phyloP scores from a whole-genome alignment of 2,797 vertebrate genomes.

The Clarias pachynema region DNA sequence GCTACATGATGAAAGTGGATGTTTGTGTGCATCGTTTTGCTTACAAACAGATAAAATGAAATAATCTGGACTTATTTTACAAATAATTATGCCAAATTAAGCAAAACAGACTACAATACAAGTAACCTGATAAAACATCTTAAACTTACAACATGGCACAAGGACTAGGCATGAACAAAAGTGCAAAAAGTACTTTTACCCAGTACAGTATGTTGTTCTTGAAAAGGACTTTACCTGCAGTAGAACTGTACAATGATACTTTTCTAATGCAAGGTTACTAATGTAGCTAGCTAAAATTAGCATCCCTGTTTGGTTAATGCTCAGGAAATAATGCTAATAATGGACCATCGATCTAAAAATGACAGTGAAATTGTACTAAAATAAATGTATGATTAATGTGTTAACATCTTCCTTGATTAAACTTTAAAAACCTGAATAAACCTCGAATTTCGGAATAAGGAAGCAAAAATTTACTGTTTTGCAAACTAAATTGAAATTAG shows the following conservation, averaged over 20 bases:
- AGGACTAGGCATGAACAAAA: neutral
- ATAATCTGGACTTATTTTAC: too few species aligned
- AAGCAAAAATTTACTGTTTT: neutral
- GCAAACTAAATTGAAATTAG: too few species aligned
- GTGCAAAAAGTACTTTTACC: neutral
- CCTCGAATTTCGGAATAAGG: neutral
- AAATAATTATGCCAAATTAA: neutral
- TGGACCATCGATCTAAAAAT: neutral
- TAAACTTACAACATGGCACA: neutral
- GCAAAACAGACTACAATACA: neutral
- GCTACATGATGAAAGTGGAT: neutral
- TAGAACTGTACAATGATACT: neutral
- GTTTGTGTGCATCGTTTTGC: neutral
- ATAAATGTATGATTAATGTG: neutral
- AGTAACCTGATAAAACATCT: neutral
- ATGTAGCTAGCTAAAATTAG: neutral
- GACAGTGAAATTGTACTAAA: neutral
- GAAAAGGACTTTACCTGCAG: neutral
- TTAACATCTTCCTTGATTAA: neutral
- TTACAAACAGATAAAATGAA: neutral
- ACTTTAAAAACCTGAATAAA: too few species aligned
- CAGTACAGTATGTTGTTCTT: neutral
- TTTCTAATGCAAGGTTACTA: neutral
- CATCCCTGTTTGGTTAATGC: neutral
- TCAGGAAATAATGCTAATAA: neutral